A percentile compares a stretch with the other conserved stretches of the same genome.
These are phyloP conservation scores for Cardiocondyla obscurior DNA, from an alignment of 1,140 invertebrate genomes.

Conservation along the genomic window DNA sequence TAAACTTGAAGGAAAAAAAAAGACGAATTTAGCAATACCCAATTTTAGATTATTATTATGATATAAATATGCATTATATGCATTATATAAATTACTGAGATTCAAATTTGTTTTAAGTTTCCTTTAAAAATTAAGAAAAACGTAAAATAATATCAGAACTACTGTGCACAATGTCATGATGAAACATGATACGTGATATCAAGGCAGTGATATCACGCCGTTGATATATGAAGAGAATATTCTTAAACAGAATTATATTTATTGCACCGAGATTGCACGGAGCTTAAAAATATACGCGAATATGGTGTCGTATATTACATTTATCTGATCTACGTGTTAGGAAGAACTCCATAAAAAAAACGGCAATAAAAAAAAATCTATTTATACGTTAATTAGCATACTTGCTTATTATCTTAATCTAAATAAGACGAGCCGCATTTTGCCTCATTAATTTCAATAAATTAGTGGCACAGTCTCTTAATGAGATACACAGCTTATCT, in stretches of 20 bases:
- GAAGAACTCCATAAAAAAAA: not conserved
- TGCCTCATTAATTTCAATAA: conserved; percentile 9
- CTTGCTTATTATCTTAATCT: conserved; percentile 9
- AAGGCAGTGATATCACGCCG: not conserved
- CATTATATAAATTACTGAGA: not conserved
- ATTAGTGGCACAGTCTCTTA: not conserved
- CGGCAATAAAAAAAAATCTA: not conserved
- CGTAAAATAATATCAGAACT: not conserved
- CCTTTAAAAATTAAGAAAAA: conserved; percentile 2
- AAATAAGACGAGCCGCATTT: not conserved
- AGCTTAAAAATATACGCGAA: not conserved
- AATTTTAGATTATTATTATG: too few species aligned
- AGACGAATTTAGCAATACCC: too few species aligned
- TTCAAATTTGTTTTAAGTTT: not conserved
- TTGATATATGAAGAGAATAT: not conserved
- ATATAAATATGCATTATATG: too few species aligned
- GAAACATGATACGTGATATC: not conserved
- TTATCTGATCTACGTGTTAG: not conserved
- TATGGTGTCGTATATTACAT: not conserved
- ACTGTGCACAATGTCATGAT: not conserved
- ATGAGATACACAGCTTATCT: not conserved
- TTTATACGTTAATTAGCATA: conserved; percentile 10
- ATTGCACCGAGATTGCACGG: not conserved
- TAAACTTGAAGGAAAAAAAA: not conserved
- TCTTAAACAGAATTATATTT: not conserved